Conservation (phyloP, 2,797 vertebrate species). For the Muraenolepis orangiensis region DNA sequence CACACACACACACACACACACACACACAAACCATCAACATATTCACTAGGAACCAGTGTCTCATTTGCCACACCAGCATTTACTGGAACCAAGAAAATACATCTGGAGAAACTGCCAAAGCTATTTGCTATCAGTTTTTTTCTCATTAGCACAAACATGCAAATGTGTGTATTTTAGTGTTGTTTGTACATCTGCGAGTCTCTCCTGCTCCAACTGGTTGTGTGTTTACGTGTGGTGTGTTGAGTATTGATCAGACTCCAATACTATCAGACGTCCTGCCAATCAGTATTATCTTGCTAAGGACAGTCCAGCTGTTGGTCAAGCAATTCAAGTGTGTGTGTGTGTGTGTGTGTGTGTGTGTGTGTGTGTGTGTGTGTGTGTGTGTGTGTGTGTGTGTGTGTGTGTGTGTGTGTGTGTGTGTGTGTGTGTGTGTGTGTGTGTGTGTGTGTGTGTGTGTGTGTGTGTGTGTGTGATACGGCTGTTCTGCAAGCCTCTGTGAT, state of each 20-base stretch:
- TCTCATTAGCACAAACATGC: background rate
- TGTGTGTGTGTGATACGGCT: background rate
- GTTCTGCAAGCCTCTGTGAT: background rate
- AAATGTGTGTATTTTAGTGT: background rate
- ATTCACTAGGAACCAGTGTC: background rate
- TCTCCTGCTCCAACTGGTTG: background rate
- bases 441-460: background rate
- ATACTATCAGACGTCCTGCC: background rate
- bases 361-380: too few relatives aligned
- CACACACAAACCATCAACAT: background rate
- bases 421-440: background rate
- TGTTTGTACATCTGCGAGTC: background rate
- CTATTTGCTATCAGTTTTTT: background rate
- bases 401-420: too few relatives aligned
- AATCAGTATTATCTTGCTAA: background rate
- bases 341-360: background rate
- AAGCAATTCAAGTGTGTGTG: background rate
- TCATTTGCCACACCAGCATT: background rate
- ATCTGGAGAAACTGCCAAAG: background rate
- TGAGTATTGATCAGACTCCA: background rate
- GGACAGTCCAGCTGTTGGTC: background rate
- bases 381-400: background rate
- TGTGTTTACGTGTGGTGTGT: background rate
- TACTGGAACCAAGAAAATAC: background rate
- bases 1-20: conserved; percentile 18